phyloP scores from a whole-genome alignment of 2,888 invertebrate genomes.

The Nephrotoma appendiculata region DNA sequence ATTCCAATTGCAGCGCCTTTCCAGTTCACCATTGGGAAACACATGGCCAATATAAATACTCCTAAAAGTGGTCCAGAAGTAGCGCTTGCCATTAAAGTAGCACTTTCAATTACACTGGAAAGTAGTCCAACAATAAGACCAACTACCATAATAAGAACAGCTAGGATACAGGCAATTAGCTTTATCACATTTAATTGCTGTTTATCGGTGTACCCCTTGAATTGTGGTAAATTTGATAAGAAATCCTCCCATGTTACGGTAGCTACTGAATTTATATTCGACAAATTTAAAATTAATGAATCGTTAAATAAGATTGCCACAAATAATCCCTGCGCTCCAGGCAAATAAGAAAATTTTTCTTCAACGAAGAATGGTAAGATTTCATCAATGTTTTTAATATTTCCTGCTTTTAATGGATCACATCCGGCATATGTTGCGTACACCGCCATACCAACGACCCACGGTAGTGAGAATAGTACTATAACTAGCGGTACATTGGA shows the following conservation, averaged over 20 bases:
- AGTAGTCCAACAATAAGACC: slow-evolving; percentile 62
- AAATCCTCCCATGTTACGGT: slow-evolving; percentile 86
- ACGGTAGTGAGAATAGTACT: slow-evolving; percentile 65
- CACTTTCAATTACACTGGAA: slow-evolving; percentile 72
- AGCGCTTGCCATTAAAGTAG: slow-evolving; percentile 68
- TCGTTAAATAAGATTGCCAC: slow-evolving; percentile 88
- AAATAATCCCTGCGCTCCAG: slow-evolving; percentile 80
- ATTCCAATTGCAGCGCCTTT: slow-evolving; percentile 71
- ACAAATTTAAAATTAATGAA: slow-evolving; percentile 71
- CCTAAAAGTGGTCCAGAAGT: slow-evolving; percentile 74
- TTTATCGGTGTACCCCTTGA: slow-evolving; percentile 54
- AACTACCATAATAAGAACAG: slow-evolving; percentile 57
- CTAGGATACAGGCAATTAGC: slow-evolving; percentile 54
- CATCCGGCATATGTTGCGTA: slow-evolving; percentile 72
- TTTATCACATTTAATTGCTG: slow-evolving; percentile 44
- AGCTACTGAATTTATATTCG: slow-evolving; percentile 70
- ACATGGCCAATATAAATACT: slow-evolving; percentile 67
- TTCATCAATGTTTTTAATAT: slow-evolving; percentile 66
- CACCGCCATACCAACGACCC: slow-evolving; percentile 78
- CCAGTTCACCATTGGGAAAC: slow-evolving; percentile 72
- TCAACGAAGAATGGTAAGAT: slow-evolving; percentile 81
- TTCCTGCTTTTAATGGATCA: slow-evolving; percentile 62
- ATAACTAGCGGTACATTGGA: slow-evolving; percentile 66
- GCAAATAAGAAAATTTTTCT: slow-evolving; percentile 66
- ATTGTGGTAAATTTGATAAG: slow-evolving; percentile 52